These are phyloP conservation scores for Aporrectodea caliginosa DNA, from an alignment of 1,140 invertebrate species.

Conservation along the genomic window DNA sequence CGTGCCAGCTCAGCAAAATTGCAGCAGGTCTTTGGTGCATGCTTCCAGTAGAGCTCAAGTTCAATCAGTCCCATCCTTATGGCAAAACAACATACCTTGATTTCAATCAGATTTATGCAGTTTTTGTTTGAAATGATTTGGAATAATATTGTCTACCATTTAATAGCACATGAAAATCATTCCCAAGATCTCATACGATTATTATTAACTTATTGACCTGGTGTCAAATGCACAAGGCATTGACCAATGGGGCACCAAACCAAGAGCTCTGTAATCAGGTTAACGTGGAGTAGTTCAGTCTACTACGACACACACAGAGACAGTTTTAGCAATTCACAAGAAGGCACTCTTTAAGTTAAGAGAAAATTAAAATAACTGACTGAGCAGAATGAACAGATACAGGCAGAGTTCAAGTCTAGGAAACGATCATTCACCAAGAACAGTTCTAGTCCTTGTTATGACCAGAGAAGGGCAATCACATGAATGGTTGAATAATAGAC, in stretches of 20 bases:
- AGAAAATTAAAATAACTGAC: too few species aligned
- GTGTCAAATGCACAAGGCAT: neutral
- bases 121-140: conserved; percentile 5
- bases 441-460: too few species aligned
- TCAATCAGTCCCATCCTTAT: conserved; percentile 86
- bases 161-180: conserved; percentile 7
- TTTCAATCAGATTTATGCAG: neutral
- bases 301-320: too few species aligned
- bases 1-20: conserved; percentile 92
- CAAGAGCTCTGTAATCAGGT: too few species aligned
- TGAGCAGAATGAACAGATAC: too few species aligned
- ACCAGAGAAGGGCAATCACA: too few species aligned
- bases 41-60: conserved; percentile 95
- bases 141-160: neutral
- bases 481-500: too few species aligned
- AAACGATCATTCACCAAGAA: too few species aligned
- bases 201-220: neutral
- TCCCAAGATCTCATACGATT: neutral
- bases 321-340: too few species aligned
- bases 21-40: conserved; percentile 87
- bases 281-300: too few species aligned
- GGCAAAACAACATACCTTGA: conserved; percentile 1
- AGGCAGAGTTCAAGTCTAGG: too few species aligned
- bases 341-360: too few species aligned
- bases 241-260: neutral